Evolutionary conservation across 2,797 vertebrate genomes (phyloP).

Genomic region (Enteromius anoplus): DNA sequence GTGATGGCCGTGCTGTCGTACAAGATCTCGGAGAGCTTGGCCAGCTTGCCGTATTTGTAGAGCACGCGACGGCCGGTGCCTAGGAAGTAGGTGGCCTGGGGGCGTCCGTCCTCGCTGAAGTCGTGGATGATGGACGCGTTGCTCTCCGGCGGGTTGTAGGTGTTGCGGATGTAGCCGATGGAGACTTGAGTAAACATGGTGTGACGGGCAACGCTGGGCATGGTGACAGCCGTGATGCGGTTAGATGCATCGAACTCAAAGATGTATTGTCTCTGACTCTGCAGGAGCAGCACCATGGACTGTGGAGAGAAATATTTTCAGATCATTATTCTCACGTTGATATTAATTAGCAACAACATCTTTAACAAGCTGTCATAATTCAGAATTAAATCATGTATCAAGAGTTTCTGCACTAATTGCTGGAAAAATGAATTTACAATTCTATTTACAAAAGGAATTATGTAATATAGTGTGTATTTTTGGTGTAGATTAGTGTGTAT

Average conservation of each 20-base stretch:
- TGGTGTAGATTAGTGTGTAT: background rate
- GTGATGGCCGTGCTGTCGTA: constrained; percentile 96
- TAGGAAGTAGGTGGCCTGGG: constrained; percentile 88
- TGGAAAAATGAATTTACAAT: background rate
- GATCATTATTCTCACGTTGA: constrained; percentile 26
- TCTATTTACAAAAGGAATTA: background rate
- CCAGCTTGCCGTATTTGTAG: constrained; percentile 97
- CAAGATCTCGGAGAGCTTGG: constrained; percentile 93
- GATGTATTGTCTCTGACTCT: constrained; percentile 97
- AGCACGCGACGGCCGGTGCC: constrained; percentile 96
- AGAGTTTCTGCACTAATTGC: background rate
- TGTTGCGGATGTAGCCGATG: constrained; percentile 96
- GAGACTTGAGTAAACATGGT: constrained; percentile 98
- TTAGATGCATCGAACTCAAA: constrained; percentile 95
- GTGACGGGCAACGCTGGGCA: constrained; percentile 98
- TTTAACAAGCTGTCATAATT: constrained; percentile 34
- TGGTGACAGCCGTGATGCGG: constrained; percentile 93
- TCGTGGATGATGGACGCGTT: constrained; percentile 97
- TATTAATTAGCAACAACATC: constrained; percentile 32
- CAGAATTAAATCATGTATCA: background rate
- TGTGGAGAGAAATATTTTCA: constrained; percentile 62
- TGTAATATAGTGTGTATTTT: background rate
- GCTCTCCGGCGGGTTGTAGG: constrained; percentile 96
- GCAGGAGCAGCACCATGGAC: constrained; percentile 98
- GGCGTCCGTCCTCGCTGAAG: constrained; percentile 92